phyloP scores from a whole-genome alignment of 1,140 invertebrate species.

The Lordiphosa clarofinis region DNA sequence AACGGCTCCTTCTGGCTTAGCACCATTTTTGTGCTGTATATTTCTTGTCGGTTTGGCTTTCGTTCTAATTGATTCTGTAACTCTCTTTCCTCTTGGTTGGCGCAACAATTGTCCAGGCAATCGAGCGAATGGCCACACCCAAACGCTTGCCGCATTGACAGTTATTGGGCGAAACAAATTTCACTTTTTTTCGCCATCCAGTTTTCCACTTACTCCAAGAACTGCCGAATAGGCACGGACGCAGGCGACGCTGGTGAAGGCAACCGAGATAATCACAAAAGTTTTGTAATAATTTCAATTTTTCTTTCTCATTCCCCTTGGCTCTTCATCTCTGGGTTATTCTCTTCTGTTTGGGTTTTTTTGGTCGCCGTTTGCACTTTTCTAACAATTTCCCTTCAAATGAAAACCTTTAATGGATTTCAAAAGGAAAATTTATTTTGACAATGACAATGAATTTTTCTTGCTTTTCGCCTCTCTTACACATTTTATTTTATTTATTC shows the following conservation, averaged over 20 bases:
- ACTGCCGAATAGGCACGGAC: conserved; percentile 26
- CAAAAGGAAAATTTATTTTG: conserved; percentile 69
- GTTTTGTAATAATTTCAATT: conserved; percentile 66
- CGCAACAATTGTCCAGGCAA: conserved; percentile 52
- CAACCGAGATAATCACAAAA: conserved; percentile 62
- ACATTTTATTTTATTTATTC: conserved; percentile 59
- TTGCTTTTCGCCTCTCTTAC: conserved; percentile 20
- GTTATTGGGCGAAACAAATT: conserved; percentile 54
- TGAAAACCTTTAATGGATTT: conserved; percentile 66
- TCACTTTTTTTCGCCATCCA: conserved; percentile 25
- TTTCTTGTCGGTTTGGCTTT: background rate
- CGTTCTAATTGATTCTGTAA: background rate
- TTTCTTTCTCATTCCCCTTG: conserved; percentile 24
- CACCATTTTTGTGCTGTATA: conserved; percentile 1
- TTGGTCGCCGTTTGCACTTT: conserved; percentile 56
- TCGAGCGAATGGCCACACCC: conserved; percentile 44
- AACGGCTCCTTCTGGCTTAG: no score
- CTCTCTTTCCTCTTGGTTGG: conserved; percentile 8
- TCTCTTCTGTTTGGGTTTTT: conserved; percentile 16
- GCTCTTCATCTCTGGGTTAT: conserved; percentile 5
- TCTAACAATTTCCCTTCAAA: conserved; percentile 57
- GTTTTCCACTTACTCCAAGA: background rate
- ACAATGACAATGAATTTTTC: conserved; percentile 67
- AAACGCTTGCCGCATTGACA: conserved; percentile 53
- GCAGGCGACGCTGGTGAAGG: conserved; percentile 14